These are phyloP conservation scores for Habroteleia sp. DNA, from an alignment of 2,888 invertebrate genomes.

Conservation along the genomic window DNA sequence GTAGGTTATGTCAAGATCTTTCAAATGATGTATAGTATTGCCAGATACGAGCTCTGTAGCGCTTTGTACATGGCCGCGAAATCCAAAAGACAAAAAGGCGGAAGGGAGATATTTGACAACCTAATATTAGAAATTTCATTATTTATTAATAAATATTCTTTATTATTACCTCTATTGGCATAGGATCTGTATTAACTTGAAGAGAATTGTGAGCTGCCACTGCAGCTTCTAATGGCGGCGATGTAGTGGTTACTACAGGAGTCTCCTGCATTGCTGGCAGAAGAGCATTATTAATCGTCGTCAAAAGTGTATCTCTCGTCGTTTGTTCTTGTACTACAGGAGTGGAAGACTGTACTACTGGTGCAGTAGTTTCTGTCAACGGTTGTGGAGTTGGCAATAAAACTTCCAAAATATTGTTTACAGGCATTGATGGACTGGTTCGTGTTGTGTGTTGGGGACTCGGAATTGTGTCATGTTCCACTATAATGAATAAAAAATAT, in stretches of 20 bases:
- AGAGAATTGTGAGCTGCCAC: constrained; percentile 71
- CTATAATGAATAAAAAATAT: no score
- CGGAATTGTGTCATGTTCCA: constrained; percentile 75
- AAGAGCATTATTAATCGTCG: constrained; percentile 76
- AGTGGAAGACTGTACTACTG: constrained; percentile 35
- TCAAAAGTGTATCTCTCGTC: constrained; percentile 72
- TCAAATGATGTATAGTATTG: no score
- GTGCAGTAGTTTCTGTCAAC: constrained; percentile 28
- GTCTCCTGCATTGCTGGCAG: constrained; percentile 76
- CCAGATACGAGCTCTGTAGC: no score
- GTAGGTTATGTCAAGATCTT: no score
- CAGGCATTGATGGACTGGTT: constrained; percentile 83
- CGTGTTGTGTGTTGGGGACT: constrained; percentile 77
- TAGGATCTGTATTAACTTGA: constrained; percentile 69
- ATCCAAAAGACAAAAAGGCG: no score
- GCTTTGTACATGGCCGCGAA: no score
- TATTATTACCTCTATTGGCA: constrained; percentile 58
- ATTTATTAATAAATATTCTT: no score
- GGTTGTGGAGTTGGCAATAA: constrained; percentile 58
- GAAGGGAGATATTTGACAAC: no score
- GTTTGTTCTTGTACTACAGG: constrained; percentile 67
- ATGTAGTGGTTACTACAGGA: constrained; percentile 70
- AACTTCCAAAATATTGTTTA: constrained; percentile 87
- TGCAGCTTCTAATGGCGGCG: constrained; percentile 65
- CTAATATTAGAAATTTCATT: no score